Evolutionary conservation across 2,797 vertebrate genomes (phyloP).

Genomic region (Sphaeramia orbicularis): DNA sequence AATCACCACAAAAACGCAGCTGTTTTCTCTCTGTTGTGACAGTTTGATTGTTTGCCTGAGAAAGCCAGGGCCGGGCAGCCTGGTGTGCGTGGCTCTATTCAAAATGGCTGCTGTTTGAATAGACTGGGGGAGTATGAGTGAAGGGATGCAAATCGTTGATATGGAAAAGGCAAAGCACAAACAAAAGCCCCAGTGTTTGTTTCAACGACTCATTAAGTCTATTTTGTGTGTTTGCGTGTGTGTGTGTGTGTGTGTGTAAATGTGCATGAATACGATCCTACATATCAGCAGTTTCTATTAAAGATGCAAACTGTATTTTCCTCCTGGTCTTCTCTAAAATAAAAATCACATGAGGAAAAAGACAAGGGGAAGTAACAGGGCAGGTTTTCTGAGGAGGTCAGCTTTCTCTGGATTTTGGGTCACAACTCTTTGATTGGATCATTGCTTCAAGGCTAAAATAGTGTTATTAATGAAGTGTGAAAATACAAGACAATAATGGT

Average conservation of each 20-base stretch:
- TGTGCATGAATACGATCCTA: slow-evolving; percentile 10
- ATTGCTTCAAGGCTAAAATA: background rate
- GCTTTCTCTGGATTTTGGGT: slow-evolving; percentile 15
- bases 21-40: slow-evolving; percentile 48
- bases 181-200: slow-evolving; percentile 72
- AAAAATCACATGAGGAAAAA: background rate
- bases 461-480: slow-evolving; percentile 8
- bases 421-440: slow-evolving; percentile 19
- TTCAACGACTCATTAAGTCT: slow-evolving; percentile 41
- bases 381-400: slow-evolving; percentile 4
- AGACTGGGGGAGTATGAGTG: slow-evolving; percentile 69
- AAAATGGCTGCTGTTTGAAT: slow-evolving; percentile 74
- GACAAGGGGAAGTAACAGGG: background rate
- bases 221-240: slow-evolving; percentile 40
- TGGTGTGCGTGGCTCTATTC: slow-evolving; percentile 61
- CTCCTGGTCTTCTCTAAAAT: too few relatives aligned
- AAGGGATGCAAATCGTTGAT: slow-evolving; percentile 77
- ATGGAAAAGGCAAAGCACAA: slow-evolving; percentile 62
- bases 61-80: slow-evolving; percentile 59
- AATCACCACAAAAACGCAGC: slow-evolving; percentile 15
- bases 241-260: slow-evolving; percentile 5
- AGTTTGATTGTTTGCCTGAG: slow-evolving; percentile 57
- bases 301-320: slow-evolving; percentile 19
- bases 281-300: background rate
- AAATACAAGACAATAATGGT: background rate